Conservation (phyloP, 2,888 invertebrate genomes). For the Drosophila algonquin region DNA sequence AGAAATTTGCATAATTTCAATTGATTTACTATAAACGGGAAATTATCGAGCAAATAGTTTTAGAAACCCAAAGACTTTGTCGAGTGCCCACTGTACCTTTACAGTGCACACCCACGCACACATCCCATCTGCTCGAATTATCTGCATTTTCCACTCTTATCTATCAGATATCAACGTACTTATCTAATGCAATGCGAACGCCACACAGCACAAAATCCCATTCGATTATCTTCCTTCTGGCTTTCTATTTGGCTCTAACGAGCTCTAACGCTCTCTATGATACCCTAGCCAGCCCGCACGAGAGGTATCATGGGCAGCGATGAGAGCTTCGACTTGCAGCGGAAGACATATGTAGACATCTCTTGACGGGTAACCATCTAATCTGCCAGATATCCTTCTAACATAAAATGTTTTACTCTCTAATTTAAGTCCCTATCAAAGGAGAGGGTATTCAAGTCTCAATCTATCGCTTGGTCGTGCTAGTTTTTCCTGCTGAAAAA, state of each 20-base stretch:
- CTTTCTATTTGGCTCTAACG: conserved; percentile 63
- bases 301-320: background rate
- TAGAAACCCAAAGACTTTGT: background rate
- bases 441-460: background rate
- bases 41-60: no score
- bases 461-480: background rate
- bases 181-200: conserved; percentile 16
- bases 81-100: conserved; percentile 11
- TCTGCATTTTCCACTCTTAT: conserved; percentile 31
- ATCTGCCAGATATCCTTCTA: no score
- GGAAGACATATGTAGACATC: no score
- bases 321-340: no score
- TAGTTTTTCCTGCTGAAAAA: background rate
- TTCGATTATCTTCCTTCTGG: conserved; percentile 64
- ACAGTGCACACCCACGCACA: conserved; percentile 1
- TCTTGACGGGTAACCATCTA: no score
- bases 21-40: conserved; percentile 15
- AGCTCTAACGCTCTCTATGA: conserved; percentile 45
- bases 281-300: background rate
- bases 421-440: background rate
- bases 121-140: conserved; percentile 29
- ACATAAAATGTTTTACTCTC: background rate
- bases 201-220: conserved; percentile 29
- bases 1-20: conserved; percentile 14
- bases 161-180: conserved; percentile 26